Evolutionary conservation across 64 coral and sea anemone species (phyloP), one percentile per base, ranked within the genome.

Genomic region (Pocillopora damicornis): DNA sequence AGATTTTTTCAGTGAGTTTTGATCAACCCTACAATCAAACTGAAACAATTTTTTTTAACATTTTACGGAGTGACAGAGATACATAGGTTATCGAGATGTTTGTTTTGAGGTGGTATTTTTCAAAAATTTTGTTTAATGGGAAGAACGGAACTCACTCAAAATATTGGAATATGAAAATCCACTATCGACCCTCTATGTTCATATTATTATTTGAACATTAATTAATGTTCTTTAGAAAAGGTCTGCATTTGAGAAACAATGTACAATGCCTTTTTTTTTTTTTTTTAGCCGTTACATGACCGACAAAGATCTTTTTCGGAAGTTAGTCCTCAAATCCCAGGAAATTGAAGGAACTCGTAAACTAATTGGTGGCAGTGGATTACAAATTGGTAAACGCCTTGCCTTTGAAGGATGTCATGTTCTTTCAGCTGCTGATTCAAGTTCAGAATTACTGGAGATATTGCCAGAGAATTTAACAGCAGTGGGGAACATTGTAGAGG

Each of bases 241-340:
- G 15, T 82, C 18, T 82, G 22, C 14, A 51, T 51, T 51, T 51
- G 7, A 51, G 2, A 51, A 51, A 51, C 7, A 7, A 58, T 73
- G 9, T 61, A 30, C 60, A 25, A n/a, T 12, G 38, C 0, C 0
- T 20, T 2, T 17, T 12, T 80, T 18, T 65, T 18, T 65, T 64
- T 34, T 86, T 15, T 76, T 88, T 35, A 92, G 91, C 14, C 80
- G 90, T 13, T 95, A 87, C 79, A 76, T 95, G 14, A 63, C 81
- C 35, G 80, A 92, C 57, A 95, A 95, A 25, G 87, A 90, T 11
- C 57, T 95, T 13, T 95, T 95, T 68, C 74, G 23, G 16, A 92
- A 92, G 80, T 45, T 95, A 34, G 87, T 74, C 10, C 26, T 89
- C 60, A 89, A 79, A 38, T 76, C 88, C 12, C 63, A 74, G 18